Base-by-base conservation (phyloP, 35 echinoderm and acorn worm genomes). In the Ophioderma brevispina region DNA sequence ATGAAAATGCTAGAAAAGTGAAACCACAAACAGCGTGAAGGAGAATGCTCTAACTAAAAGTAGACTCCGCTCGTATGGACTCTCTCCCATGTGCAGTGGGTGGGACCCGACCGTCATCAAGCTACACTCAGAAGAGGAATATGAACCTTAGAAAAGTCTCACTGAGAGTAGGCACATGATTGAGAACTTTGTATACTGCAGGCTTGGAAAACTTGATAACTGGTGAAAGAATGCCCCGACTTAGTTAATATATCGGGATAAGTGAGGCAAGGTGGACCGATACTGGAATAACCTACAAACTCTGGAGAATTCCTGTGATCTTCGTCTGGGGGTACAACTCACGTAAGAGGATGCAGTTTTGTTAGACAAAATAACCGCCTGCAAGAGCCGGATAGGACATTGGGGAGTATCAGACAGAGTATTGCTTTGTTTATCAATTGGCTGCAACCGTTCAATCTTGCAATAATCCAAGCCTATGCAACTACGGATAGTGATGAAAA, bases 381-480 rank as follows among this genome's bases (percentile, higher is more conserved):
- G n/a, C 2, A 82, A 40, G 39, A 40, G 80, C 41, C 36, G 38
- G 80, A 39, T 39, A 0, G 80, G 80, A 23, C 39, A 82, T 40
- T 82, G 80, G 80, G 21, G 17, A 18, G 36, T 82, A 31, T 39
- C 36, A 39, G 80, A 82, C 23, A 82, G 80, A 39, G 80, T 82
- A 39, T 25, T 82, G 14, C 37, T 82, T n/a, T 21, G 80, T 82
- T 0, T 39, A n/a, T n/a, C n/a, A 82, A 40, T 5, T 46, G 25
- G 36, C 0, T 36, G 80, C 36, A 82, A 15, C 38, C 80, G 38
- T 82, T 82, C 36, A 82, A 82, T 40, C 34, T 82, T 30, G 34
- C 80, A 17, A 82, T 82, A 6, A 46, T 82, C 36, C 14, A 39
- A 39, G 80, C 41, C 31, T 82, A 82, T 82, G 80, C 80, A 43